Evolutionary conservation across 2,888 invertebrate species (phyloP).

Genomic region (Watsonalla cultraria): DNA sequence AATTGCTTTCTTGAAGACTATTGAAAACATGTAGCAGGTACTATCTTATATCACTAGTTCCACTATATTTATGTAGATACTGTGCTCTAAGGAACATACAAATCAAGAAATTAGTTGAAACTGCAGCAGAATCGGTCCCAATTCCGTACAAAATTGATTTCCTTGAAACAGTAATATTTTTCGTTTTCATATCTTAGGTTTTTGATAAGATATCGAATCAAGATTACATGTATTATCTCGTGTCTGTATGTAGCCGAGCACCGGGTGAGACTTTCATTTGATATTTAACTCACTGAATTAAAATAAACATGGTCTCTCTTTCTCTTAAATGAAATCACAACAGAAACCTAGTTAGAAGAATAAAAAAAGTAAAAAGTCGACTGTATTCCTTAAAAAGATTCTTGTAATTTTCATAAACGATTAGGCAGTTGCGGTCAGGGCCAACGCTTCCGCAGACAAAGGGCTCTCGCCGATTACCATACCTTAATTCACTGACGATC

Average conservation of each 20-base stretch:
- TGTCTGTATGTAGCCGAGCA: too few species aligned
- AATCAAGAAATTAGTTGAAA: too few species aligned
- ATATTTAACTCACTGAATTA: neutral
- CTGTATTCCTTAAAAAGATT: neutral
- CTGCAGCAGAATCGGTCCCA: too few species aligned
- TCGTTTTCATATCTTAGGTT: neutral
- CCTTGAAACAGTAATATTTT: too few species aligned
- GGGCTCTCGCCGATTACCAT: conserved; percentile 20
- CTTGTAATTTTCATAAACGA: conserved; percentile 5
- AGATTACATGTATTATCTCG: neutral
- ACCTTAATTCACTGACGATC: conserved; percentile 25
- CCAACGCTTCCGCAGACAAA: conserved; percentile 25
- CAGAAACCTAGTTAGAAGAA: neutral
- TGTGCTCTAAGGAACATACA: too few species aligned
- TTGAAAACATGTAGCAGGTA: too few species aligned
- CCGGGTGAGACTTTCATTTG: neutral
- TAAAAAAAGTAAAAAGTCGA: neutral
- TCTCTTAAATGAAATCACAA: neutral
- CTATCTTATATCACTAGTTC: too few species aligned
- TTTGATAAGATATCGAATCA: neutral
- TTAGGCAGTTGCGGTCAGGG: conserved; percentile 29
- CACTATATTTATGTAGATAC: too few species aligned
- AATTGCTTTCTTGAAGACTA: too few species aligned
- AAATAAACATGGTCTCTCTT: neutral
- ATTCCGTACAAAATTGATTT: too few species aligned